Evolutionary conservation across 2,888 invertebrate species (phyloP), one percentile per base, ranked within the genome.

Genomic region (Archips xylosteana): DNA sequence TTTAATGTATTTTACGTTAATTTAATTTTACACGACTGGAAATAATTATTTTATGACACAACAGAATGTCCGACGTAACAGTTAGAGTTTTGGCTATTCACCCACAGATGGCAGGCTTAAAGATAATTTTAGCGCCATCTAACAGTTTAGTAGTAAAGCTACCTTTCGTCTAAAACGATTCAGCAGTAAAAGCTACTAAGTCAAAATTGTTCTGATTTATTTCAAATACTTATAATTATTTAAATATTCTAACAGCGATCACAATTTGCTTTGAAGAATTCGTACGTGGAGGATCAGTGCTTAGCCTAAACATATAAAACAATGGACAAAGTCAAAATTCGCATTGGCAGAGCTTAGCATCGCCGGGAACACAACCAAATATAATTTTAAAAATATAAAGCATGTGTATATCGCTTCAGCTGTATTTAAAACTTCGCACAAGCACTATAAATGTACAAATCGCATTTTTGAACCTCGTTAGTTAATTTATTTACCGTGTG

Each of bases 401-500:
- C 15, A 54, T 6, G 49, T 5, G 9, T 54, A 15, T 54, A 23
- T 54, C 54, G 54, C 54, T 54, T 54, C 23, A 54, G 23, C 15
- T 9, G 51, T 45, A 12, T 45, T 45, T n/a, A n/a, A n/a, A n/a
- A 23, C 6, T 12, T 57, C 57, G 57, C 57, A 12, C 23, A 32
- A 32, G 57, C 57, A 57, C 23, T 2, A 45, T 32, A 39, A 42
- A 51, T 36, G 5, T 12, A 54, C 5, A 61, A 3, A 34, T 51
- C 65, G 65, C 70, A 60, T 45, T 62, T 49, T 47, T 39, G 42
- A 59, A 67, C 23, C 13, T 49, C 15, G 10, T 49, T 49, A 36
- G 6, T 3, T 62, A 36, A 45, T n/a, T 5, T 54, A 54, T 54
- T 68, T 77, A 78, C 75, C 61, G 57, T 77, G 76, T 68, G 87